Conservation (phyloP, 2,888 invertebrate genomes). For the Ryuthela nishihirai region DNA sequence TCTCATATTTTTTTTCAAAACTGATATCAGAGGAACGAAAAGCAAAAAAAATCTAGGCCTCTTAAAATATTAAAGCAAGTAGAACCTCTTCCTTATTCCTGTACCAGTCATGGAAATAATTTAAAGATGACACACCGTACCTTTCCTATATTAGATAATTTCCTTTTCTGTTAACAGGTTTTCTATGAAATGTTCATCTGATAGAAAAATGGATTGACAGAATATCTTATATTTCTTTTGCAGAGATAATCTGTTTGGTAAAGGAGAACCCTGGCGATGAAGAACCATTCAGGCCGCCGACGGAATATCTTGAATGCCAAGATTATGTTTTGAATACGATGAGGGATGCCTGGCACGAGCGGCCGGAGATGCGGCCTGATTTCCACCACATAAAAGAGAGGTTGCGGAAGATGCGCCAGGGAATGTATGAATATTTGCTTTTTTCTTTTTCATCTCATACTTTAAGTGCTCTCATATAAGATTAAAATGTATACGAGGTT, state of each 20-base stretch:
- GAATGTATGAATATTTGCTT: conserved; percentile 43
- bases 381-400: conserved; percentile 68
- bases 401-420: conserved; percentile 66
- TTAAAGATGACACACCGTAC: no score
- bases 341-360: conserved; percentile 77
- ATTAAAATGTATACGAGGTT: no score
- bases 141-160: no score
- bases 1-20: no score
- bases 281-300: conserved; percentile 63
- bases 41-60: no score
- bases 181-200: no score
- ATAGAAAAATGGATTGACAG: neutral
- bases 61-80: no score
- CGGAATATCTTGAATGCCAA: conserved; percentile 67
- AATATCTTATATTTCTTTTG: neutral
- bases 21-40: no score
- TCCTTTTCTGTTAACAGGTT: no score
- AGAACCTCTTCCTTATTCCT: no score
- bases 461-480: no score
- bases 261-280: conserved; percentile 49
- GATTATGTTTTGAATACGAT: conserved; percentile 78
- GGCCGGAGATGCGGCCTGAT: conserved; percentile 74
- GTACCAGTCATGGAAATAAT: no score
- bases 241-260: conserved; percentile 25
- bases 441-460: neutral